Conservation (phyloP, 2,888 invertebrate species). For the Ectropis crepuscularia region DNA sequence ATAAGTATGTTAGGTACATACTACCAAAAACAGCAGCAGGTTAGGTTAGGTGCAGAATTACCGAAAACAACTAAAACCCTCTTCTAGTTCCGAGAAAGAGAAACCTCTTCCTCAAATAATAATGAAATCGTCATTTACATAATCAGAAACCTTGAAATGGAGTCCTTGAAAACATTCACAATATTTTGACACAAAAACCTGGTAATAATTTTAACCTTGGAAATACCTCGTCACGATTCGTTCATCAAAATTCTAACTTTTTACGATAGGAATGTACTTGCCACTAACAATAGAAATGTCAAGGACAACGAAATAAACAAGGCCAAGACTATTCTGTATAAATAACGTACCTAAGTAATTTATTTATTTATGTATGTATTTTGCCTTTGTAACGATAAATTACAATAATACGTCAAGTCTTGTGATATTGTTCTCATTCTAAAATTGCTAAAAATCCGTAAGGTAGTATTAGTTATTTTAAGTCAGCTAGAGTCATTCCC, state of each 20-base stretch:
- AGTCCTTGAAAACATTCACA: slow-evolving; percentile 10
- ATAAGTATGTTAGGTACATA: too few relatives aligned
- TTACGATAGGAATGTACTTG: neutral
- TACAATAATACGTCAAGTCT: too few relatives aligned
- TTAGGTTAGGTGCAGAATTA: too few relatives aligned
- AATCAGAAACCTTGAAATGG: slow-evolving; percentile 3
- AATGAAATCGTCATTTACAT: neutral
- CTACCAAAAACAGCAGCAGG: too few relatives aligned
- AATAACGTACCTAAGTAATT: neutral
- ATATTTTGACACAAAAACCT: slow-evolving; percentile 1
- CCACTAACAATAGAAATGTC: slow-evolving; percentile 5
- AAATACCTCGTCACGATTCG: slow-evolving; percentile 19
- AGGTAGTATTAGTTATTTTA: too few relatives aligned
- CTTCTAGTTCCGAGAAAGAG: too few relatives aligned
- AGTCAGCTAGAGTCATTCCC: too few relatives aligned
- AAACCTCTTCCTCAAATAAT: too few relatives aligned
- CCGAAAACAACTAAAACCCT: too few relatives aligned
- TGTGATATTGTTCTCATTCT: too few relatives aligned
- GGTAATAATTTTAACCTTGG: slow-evolving; percentile 7
- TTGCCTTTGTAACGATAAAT: too few relatives aligned
- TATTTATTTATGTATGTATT: neutral
- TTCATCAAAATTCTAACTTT: slow-evolving; percentile 12
- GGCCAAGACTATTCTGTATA: slow-evolving; percentile 5
- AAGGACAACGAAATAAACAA: slow-evolving; percentile 1
- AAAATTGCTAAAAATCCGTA: too few relatives aligned